phyloP scores from a whole-genome alignment of 2,797 vertebrate genomes.

The Mycteria americana region DNA sequence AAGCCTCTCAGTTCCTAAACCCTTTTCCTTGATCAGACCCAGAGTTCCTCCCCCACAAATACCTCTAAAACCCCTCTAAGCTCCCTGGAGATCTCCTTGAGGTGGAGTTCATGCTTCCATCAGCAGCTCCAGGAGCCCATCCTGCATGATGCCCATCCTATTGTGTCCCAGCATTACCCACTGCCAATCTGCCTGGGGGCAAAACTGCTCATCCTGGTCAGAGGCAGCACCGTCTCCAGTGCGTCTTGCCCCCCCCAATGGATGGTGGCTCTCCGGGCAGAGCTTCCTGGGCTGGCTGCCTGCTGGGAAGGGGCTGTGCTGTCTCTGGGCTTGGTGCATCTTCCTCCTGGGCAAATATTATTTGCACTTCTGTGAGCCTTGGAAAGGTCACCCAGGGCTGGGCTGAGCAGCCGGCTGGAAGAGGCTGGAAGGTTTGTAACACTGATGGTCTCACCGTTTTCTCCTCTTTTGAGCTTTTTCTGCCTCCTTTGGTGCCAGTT shows the following conservation, averaged over 20 bases:
- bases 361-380: neutral
- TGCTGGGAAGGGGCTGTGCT: neutral
- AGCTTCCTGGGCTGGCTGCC: neutral
- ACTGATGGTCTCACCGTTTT: neutral
- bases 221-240: neutral
- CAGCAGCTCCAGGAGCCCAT: neutral
- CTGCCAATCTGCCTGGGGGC: neutral
- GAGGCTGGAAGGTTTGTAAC: neutral
- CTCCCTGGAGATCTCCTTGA: neutral
- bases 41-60: neutral
- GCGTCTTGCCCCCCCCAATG: neutral
- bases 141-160: neutral
- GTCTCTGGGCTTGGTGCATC: neutral
- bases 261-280: neutral
- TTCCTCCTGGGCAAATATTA: neutral
- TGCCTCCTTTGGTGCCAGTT: neutral
- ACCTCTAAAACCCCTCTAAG: neutral
- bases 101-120: neutral
- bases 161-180: neutral
- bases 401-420: neutral
- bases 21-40: neutral
- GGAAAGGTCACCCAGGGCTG: neutral
- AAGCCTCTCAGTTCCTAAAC: neutral
- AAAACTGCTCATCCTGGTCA: neutral
- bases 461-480: neutral